phyloP scores from a whole-genome alignment of 92 coral and sea anemone genomes.

The Plumapathes pennacea region DNA sequence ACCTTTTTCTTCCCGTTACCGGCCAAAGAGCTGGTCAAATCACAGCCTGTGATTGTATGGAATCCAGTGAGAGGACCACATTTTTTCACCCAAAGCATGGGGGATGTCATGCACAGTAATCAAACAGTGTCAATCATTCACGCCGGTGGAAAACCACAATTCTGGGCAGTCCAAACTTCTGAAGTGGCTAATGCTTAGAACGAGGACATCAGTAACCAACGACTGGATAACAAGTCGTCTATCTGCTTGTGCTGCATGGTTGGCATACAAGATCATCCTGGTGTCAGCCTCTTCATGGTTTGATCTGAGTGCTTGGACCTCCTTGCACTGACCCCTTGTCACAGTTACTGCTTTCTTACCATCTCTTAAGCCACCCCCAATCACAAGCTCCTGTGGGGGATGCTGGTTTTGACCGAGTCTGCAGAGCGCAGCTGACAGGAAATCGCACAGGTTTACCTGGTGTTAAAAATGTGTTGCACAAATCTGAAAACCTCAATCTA shows the following conservation, averaged over 20 bases:
- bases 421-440: constrained; percentile 27
- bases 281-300: constrained; percentile 35
- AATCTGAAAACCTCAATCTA: constrained; percentile 7
- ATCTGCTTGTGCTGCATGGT: constrained; percentile 8
- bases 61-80: constrained; percentile 47
- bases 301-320: constrained; percentile 22
- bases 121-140: constrained; percentile 26
- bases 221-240: constrained; percentile 34
- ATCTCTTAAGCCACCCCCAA: constrained; percentile 46
- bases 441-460: constrained; percentile 38
- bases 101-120: constrained; percentile 60
- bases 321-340: constrained; percentile 30
- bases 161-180: constrained; percentile 19
- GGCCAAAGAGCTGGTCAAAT: constrained; percentile 46
- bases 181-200: constrained; percentile 15
- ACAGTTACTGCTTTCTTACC: constrained; percentile 35
- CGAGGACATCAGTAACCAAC: constrained; percentile 32
- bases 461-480: constrained; percentile 8
- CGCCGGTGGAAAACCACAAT: constrained; percentile 48
- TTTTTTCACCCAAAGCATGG: constrained; percentile 12
- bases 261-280: constrained; percentile 20
- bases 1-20: constrained; percentile 60
- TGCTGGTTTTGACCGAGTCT: constrained; percentile 18
- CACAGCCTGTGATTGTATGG: constrained; percentile 67
- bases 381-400: constrained; percentile 46